Conservation (phyloP, 2,797 vertebrate species). For the Brachymystax lenok region DNA sequence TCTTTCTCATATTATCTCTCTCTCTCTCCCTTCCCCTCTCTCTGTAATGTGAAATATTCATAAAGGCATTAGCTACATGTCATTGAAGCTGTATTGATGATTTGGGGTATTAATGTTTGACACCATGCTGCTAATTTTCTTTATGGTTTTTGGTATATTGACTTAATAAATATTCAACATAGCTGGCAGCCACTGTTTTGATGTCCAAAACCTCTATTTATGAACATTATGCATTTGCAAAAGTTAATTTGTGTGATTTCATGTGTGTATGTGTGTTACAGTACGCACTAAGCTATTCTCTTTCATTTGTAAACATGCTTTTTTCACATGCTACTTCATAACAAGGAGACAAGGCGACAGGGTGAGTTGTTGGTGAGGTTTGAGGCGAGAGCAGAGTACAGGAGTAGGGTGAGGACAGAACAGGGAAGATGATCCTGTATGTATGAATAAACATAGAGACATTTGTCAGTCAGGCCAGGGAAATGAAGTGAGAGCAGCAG, state of each 20-base stretch:
- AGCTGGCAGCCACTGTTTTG: not conserved
- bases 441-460: not conserved
- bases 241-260: conserved; percentile 7
- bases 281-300: not conserved
- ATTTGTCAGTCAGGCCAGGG: not conserved
- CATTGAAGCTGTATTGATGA: conserved; percentile 26
- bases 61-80: conserved; percentile 23
- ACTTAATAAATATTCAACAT: conserved; percentile 37
- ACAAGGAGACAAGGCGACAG: not conserved
- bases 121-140: conserved; percentile 33
- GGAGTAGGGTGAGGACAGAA: not conserved
- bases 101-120: conserved; percentile 17
- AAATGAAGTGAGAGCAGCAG: not conserved
- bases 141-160: conserved; percentile 26
- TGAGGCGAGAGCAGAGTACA: not conserved
- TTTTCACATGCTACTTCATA: not conserved
- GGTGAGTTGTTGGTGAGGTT: not conserved
- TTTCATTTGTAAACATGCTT: not conserved
- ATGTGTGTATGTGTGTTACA: not conserved
- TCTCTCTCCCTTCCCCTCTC: not conserved
- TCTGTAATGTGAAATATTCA: conserved; percentile 29
- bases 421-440: not conserved
- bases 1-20: not conserved
- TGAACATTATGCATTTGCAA: not conserved
- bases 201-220: not conserved